Base-by-base conservation (phyloP, 1,140 invertebrate genomes). In the Lineus longissimus region DNA sequence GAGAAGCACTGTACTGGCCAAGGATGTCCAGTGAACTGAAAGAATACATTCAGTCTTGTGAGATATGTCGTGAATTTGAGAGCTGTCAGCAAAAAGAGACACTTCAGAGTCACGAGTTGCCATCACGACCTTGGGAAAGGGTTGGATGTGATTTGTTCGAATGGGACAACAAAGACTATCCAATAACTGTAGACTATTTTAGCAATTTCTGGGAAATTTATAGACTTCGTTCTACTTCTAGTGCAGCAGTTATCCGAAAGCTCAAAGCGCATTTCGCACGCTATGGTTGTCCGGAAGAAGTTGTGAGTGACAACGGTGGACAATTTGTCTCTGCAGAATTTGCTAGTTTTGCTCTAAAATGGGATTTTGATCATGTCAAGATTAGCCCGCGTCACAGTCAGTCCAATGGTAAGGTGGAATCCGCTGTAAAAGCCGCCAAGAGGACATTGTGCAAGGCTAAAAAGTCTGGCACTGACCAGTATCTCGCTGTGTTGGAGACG, bases 171-270 rank as follows among this genome's bases (percentile, higher is more conserved):
- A 59, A 64, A 17, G 30, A 67, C 22, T 71, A 73, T 25, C 45
- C 68, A 7, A 31, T 72, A 2, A 55, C 60, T n/a, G 58, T 62
- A 13, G 70, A 72, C 41, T 70, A 63, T 30, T 72, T 51, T 58
- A 63, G 51, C 13, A 63, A 69, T 31, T 67, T 60, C 51, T 62
- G 36, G 33, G 66, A 68, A 33, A 41, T 69, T 15, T 67, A 67
- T 31, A n/a, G 40, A 6, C 33, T 71, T 19, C n/a, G 47, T 29
- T 11, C 45, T 58, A 58, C 56, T 17, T 31, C 56, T 15, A 31
- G 23, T 23, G 1, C 27, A 22, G 31, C 9, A 15, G 64, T 63
- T 0, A 66, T 63, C 13, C 11, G 33, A 17, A 30, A 25, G 6
- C 27, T 66, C 27, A 58, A 63, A 56, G 33, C 23, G 22, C 31